Conservation (phyloP, 2,797 vertebrate species). For the Phoebastria nigripes region DNA sequence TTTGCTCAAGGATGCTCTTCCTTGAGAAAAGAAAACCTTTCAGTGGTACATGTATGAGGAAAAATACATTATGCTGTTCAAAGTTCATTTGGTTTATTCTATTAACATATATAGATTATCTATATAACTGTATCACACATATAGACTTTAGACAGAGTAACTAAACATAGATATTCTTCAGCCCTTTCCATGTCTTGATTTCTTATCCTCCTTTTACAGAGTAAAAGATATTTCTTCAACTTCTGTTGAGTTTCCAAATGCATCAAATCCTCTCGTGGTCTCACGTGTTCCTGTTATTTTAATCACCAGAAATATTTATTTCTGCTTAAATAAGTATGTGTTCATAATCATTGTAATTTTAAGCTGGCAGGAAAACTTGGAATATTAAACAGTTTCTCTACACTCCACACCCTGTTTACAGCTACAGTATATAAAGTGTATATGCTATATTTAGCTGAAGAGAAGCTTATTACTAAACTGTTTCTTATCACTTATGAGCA, state of each 20-base stretch:
- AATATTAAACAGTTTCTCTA: constrained; percentile 1
- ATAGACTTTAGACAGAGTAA: neutral
- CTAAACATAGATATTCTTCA: neutral
- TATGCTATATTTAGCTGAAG: neutral
- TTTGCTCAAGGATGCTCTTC: neutral
- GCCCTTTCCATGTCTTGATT: neutral
- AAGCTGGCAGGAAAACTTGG: constrained; percentile 11
- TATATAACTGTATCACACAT: neutral
- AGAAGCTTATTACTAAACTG: neutral
- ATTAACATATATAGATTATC: neutral
- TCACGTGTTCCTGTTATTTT: neutral
- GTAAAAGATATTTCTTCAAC: neutral
- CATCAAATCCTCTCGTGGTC: neutral
- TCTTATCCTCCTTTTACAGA: neutral
- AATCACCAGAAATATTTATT: constrained; percentile 17
- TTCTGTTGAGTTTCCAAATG: neutral
- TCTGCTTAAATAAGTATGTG: neutral
- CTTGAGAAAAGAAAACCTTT: neutral
- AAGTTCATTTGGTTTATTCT: neutral
- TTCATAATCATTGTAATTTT: neutral
- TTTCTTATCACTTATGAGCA: constrained; percentile 19
- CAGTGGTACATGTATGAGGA: neutral
- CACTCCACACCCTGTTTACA: neutral
- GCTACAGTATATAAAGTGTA: neutral
- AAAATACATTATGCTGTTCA: neutral